Evolutionary conservation across 2,797 vertebrate species (phyloP), one percentile per base, ranked within the genome.

Genomic region (Molossus alvarezi): DNA sequence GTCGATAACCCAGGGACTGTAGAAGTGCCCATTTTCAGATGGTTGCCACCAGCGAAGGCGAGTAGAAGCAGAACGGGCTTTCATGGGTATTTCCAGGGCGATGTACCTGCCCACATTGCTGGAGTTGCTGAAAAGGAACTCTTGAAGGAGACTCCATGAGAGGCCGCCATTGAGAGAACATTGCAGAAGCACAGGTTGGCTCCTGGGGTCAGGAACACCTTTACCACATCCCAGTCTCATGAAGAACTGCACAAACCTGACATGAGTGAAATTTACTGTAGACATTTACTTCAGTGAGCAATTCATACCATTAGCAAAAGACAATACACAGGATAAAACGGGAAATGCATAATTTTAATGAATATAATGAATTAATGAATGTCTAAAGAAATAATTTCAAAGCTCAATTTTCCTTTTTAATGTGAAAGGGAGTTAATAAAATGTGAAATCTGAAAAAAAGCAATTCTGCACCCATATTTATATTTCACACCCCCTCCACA

Each of bases 1-100:
- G 98, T 99, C 99, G 3, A 99, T 99, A 85, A 99, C 99, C 99
- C 99, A 99, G n/a, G 99, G 99, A 51, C 99, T 99, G 97, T 99
- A 99, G 98, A 99, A 99, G 96, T 99, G 99, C 41, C 99, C 99
- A 0, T 99, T 99, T 77, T 99, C 99, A 0, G 99, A 99, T 0
- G 99, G 99, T 6, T 99, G 99, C 99, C 99, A 99, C 99, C 99
- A 99, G 96, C 99, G 99, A 29, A 99, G 98, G 9, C 99, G 99
- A 4, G 99, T 99, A 77, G 99, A 99, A 27, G 98, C 29, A 0
- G 99, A 99, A 6, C 99, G 99, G 27, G 99, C 99, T 75, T 99
- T 99, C 96, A 99, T 93, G 0, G 99, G 99, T 95, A 99, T 99
- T 97, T 99, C 99, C 96, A 99, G 98, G 58, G 99, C 99, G 12